These are phyloP conservation scores for Chinchilla lanigera DNA, from an alignment of 2,113 vertebrate species.

Conservation along the genomic window DNA sequence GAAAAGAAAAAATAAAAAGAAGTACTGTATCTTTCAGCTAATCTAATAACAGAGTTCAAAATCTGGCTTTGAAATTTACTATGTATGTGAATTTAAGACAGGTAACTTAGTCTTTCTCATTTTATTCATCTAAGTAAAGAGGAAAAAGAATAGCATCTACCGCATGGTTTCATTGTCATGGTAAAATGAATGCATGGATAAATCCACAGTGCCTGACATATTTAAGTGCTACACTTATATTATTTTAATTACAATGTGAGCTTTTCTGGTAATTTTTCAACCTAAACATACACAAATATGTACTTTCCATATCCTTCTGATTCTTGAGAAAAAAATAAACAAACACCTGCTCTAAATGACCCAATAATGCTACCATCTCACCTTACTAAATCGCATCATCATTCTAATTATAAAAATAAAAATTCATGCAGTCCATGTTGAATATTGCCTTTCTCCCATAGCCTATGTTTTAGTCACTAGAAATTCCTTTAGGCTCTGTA, in stretches of 20 bases:
- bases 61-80: not conserved
- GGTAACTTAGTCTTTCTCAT: not conserved
- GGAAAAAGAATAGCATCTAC: not conserved
- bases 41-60: not conserved
- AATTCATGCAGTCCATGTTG: not conserved
- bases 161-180: not conserved
- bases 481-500: not conserved
- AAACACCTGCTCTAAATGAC: not conserved
- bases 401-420: not conserved
- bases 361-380: not conserved
- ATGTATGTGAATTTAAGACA: not conserved
- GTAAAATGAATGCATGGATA: not conserved
- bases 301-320: not conserved
- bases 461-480: not conserved
- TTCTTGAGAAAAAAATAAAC: not conserved
- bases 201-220: not conserved
- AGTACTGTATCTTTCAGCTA: not conserved
- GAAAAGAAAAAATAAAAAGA: not conserved
- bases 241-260: not conserved
- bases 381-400: not conserved
- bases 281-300: not conserved
- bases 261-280: not conserved
- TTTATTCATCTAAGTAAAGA: not conserved
- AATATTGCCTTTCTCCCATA: not conserved
- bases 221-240: not conserved